A percentile compares a stretch with the other conserved stretches of the same genome.
These are phyloP conservation scores for Anthonomus grandis DNA, from an alignment of 1,140 invertebrate species.

Conservation along the genomic window DNA sequence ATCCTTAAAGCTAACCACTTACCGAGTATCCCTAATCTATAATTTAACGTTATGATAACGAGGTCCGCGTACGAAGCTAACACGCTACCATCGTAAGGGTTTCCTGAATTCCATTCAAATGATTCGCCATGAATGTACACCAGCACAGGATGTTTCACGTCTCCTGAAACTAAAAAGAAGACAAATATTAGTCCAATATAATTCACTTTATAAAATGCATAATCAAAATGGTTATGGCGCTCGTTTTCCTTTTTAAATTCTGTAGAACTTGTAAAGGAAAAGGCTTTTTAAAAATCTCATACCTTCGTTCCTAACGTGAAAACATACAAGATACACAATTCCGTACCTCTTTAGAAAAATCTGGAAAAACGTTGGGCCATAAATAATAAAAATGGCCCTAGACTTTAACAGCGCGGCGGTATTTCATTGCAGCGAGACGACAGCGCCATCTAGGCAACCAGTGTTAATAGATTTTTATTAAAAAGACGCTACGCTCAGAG, in stretches of 20 bases:
- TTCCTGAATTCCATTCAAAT: slow-evolving; percentile 92
- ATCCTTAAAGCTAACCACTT: no score
- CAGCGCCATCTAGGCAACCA: slow-evolving; percentile 8
- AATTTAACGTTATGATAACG: slow-evolving; percentile 95
- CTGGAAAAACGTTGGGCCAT: no score
- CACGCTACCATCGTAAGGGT: slow-evolving; percentile 91
- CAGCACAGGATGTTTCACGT: slow-evolving; percentile 77
- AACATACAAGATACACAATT: no score
- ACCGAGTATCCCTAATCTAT: slow-evolving; percentile 92
- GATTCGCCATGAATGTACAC: slow-evolving; percentile 94
- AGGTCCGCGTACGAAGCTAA: slow-evolving; percentile 87
- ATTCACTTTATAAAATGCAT: no score
- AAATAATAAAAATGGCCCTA: no score
- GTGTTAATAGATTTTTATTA: slow-evolving; percentile 25
- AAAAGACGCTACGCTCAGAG: slow-evolving; percentile 10
- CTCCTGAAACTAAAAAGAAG: slow-evolving; percentile 53
- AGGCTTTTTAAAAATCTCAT: no score
- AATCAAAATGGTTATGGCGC: no score
- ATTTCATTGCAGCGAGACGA: slow-evolving; percentile 10
- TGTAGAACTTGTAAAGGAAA: neutral
- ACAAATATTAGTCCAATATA: no score
- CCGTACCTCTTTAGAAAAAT: no score
- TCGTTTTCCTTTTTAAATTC: no score
- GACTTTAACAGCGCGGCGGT: neutral
- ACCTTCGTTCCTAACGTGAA: no score